A percentile compares a stretch with the other conserved stretches of the same genome.
These are phyloP conservation scores for Chelonus formosanus DNA, from an alignment of 2,888 invertebrate genomes.

Conservation along the genomic window DNA sequence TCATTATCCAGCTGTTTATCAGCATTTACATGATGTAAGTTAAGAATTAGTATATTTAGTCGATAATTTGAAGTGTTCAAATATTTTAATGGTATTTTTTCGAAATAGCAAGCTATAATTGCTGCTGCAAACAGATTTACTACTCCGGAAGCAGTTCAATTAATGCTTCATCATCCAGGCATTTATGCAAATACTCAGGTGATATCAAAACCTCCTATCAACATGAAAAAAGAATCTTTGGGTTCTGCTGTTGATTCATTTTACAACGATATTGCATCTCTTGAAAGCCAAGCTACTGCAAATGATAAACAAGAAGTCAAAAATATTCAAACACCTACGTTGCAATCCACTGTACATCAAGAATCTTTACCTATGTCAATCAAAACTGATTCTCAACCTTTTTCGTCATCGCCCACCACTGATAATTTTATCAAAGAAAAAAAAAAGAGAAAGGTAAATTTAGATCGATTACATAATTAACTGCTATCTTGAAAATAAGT, in stretches of 20 bases:
- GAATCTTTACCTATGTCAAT: constrained; percentile 30
- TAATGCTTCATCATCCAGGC: constrained; percentile 58
- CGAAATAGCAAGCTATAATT: constrained; percentile 53
- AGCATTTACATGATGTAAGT: constrained; percentile 58
- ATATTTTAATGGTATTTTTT: too few relatives aligned
- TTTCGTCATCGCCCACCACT: constrained; percentile 13
- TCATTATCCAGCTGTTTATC: constrained; percentile 60
- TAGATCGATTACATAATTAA: background rate
- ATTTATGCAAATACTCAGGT: constrained; percentile 60
- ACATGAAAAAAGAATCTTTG: constrained; percentile 58
- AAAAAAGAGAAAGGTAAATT: constrained; percentile 63
- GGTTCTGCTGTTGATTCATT: constrained; percentile 70
- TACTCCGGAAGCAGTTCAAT: constrained; percentile 56
- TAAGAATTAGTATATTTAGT: too few relatives aligned
- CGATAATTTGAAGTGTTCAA: too few relatives aligned
- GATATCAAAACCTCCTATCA: constrained; percentile 62
- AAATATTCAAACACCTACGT: constrained; percentile 33
- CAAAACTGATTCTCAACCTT: constrained; percentile 21
- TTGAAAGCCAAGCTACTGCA: constrained; percentile 61
- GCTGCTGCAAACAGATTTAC: constrained; percentile 56
- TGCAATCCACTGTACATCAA: constrained; percentile 41
- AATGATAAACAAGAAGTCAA: constrained; percentile 40
- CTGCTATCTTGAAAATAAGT: background rate
- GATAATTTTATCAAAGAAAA: constrained; percentile 60
- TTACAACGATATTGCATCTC: constrained; percentile 70